Conservation (phyloP, 2,113 vertebrate species). For the Pseudorasbora parva region DNA sequence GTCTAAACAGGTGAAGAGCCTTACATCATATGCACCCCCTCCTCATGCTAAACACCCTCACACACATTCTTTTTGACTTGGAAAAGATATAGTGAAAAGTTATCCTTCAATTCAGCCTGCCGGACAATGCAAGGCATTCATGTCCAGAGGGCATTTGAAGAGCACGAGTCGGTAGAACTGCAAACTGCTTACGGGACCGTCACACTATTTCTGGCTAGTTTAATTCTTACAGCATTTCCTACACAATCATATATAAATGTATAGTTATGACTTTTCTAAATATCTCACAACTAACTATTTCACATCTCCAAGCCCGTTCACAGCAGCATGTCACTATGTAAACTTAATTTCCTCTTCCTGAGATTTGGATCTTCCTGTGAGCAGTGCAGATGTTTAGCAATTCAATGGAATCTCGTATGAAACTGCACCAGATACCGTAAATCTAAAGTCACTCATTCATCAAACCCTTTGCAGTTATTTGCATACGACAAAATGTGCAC, state of each 20-base stretch:
- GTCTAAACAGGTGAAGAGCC: constrained; percentile 40
- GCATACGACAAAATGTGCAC: background rate
- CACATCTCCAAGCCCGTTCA: background rate
- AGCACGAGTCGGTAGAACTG: background rate
- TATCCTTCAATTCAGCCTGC: constrained; percentile 25
- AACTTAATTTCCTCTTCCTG: constrained; percentile 5
- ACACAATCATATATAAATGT: background rate
- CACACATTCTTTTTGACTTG: background rate
- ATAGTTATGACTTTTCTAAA: background rate
- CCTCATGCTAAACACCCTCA: background rate
- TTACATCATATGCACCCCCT: background rate
- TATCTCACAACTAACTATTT: background rate
- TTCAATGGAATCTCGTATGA: constrained; percentile 31
- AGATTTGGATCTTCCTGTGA: constrained; percentile 30
- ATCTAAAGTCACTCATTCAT: constrained; percentile 2
- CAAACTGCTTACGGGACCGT: background rate
- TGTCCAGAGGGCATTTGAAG: constrained; percentile 44
- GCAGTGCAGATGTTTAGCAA: background rate
- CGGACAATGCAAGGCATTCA: constrained; percentile 52
- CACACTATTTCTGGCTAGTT: background rate
- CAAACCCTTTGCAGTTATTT: background rate
- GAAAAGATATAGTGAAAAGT: constrained; percentile 6
- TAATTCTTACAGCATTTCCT: background rate
- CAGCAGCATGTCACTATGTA: background rate
- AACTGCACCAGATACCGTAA: constrained; percentile 25